Evolutionary conservation across 2,797 vertebrate species (phyloP), one percentile per base, ranked within the genome.

Genomic region (Sebastes hubbsi): DNA sequence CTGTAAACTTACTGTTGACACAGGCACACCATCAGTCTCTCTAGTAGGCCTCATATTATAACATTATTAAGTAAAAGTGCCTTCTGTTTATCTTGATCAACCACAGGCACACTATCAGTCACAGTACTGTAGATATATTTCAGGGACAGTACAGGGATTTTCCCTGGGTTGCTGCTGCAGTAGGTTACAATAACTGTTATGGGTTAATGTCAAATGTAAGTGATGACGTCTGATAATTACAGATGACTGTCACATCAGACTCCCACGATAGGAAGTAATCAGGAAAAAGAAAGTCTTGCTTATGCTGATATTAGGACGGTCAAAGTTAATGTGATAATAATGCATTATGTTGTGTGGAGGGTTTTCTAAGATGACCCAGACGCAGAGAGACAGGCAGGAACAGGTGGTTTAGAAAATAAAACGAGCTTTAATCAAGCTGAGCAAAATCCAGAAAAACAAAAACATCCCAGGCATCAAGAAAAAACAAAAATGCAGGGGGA

Each of bases 61-160:
- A 49, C 18, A 49, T 49, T 49, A 49, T 49, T 49, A 49, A 46
- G 7, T n/a, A 14, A n/a, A 6, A 6, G 20, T 29, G 18, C 3
- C 0, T 58, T 75, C 4, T 68, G 8, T 56, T 2, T 36, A 20
- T 67, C 18, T 68, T 64, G 12, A 52, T 61, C 72, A 75, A 27
- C 29, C 62, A 61, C 65, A 69, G 29, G 13, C 22, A 36, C 61
- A 24, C 10, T 29, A 36, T 46, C 74, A 66, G 64, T 63, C 62
- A 72, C 55, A 14, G 20, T 20, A 30, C 25, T 61, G 27, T 67
- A 8, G 58, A 59, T 75, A 10, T 14, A 18, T 63, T 84, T 65
- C 8, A 80, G 83, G 90, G 83, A 63, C 83, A 55, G 80, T 67
- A 63, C 76, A 75, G 90, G 88, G 85, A 85, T 78, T 89, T 90